A percentile compares a stretch with the other conserved stretches of the same genome.
phyloP scores from a whole-genome alignment of 2,797 vertebrate species.

The Acridotheres tristis region DNA sequence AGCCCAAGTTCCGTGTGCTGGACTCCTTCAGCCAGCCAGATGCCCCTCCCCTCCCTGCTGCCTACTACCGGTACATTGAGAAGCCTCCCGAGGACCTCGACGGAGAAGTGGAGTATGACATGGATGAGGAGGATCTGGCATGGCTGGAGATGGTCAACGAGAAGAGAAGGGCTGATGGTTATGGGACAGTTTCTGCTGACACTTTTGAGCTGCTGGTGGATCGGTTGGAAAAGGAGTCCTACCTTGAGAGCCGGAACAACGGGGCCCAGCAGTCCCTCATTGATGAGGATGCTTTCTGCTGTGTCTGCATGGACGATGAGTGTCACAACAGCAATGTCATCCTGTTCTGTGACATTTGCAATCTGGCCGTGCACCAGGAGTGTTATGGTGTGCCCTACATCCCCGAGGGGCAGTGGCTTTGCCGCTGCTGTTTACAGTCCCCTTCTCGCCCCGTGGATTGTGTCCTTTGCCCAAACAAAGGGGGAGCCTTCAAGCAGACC shows the following conservation, averaged over 20 bases:
- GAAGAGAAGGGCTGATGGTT: constrained; percentile 89
- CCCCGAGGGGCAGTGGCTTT: constrained; percentile 98
- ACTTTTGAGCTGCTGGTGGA: constrained; percentile 95
- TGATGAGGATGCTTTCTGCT: constrained; percentile 96
- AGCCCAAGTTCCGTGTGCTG: constrained; percentile 88
- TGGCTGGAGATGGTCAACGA: constrained; percentile 98
- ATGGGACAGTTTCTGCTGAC: constrained; percentile 87
- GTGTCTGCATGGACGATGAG: constrained; percentile 96
- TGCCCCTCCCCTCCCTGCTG: constrained; percentile 83
- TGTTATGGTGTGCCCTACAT: constrained; percentile 99
- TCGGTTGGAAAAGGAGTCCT: constrained; percentile 92
- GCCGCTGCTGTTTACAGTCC: constrained; percentile 96
- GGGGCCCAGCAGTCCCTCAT: constrained; percentile 88
- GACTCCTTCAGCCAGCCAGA: constrained; percentile 80
- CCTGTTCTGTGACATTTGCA: constrained; percentile 98
- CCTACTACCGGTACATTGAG: constrained; percentile 92
- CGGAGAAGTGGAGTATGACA: constrained; percentile 94
- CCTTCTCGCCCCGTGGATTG: constrained; percentile 95
- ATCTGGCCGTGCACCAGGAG: constrained; percentile 97
- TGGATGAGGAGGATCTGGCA: constrained; percentile 96
- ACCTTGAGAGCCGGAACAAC: constrained; percentile 89
- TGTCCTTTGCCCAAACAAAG: constrained; percentile 95
- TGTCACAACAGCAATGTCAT: constrained; percentile 99
- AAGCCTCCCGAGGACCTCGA: constrained; percentile 88
- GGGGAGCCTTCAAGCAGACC: constrained; percentile 98